Evolutionary conservation across 2,888 invertebrate genomes (phyloP).

Genomic region (Morpho achilles): DNA sequence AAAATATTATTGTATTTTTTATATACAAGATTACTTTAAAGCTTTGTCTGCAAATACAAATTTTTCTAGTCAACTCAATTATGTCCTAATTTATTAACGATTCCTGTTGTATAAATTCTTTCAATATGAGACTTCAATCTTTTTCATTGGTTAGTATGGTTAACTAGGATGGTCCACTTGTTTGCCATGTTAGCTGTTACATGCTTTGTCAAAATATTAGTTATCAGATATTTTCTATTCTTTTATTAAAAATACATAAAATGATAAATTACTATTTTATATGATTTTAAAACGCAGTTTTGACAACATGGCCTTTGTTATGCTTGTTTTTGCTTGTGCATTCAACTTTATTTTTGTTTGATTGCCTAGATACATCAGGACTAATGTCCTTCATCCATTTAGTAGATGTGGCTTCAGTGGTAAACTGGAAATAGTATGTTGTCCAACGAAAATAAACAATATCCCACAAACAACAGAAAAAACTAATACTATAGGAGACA

Average conservation of each 20-base stretch:
- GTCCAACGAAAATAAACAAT: slow-evolving; percentile 12
- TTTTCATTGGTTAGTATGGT: too few species aligned
- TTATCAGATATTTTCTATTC: too few species aligned
- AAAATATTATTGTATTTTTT: too few species aligned
- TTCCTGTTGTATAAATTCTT: too few species aligned
- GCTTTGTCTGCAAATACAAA: too few species aligned
- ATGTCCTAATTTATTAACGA: too few species aligned
- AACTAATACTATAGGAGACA: slow-evolving; percentile 4
- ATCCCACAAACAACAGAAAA: slow-evolving; percentile 1
- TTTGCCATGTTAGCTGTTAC: too few species aligned
- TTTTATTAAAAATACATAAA: neutral
- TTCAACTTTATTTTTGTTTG: neutral
- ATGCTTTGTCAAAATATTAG: too few species aligned
- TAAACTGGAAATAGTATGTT: slow-evolving; percentile 21
- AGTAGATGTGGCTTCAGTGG: slow-evolving; percentile 21
- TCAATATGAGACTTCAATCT: too few species aligned
- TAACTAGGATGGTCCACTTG: too few species aligned
- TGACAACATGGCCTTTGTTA: neutral
- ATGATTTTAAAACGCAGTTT: neutral
- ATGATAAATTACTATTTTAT: neutral
- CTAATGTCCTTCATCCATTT: slow-evolving; percentile 16
- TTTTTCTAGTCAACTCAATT: too few species aligned
- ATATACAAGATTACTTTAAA: too few species aligned
- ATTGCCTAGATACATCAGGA: slow-evolving; percentile 12
- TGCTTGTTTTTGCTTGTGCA: neutral